Evolutionary conservation across 23 tunicate genomes (phyloP), one percentile per base, ranked within the genome.

Genomic region (Clavelina lepadiformis): DNA sequence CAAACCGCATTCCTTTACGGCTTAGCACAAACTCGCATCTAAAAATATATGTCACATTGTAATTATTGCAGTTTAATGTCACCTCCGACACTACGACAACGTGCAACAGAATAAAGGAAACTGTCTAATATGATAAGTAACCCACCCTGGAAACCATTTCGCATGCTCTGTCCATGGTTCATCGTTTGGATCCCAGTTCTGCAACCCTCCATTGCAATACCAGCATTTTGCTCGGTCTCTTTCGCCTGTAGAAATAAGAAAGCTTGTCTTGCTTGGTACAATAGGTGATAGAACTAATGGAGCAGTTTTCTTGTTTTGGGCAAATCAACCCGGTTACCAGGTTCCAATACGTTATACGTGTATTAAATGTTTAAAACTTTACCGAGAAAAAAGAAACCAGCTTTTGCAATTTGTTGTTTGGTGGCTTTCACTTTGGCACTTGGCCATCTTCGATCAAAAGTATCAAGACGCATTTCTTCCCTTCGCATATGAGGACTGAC

Each of bases 141-240:
- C 72, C 62, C 46, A 76, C 82, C 82, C 62, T 36, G 82, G 82
- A 76, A 76, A 76, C 73, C 73, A 76, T 35, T 76, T 76, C 20
- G 82, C 82, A 27, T 76, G 82, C 36, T 76, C 82, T 3, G 61
- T 52, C 31, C 46, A 76, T 28, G 82, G 82, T 15, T 76, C 82
- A 36, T 76, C 82, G 3, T 33, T 28, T 20, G 22, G 37, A 51
- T 53, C 64, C 82, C 82, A 76, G 25, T 65, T 76, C 36, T 76
- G 82, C 3, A 76, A 28, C 2, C 73, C 82, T 7, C 82, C 82
- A 30, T 76, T 76, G 34, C 82, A 76, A 51, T 76, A 76, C 53
- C 58, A 76, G 27, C 82, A 76, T 29, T 76, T 76, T 11, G 72
- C 73, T 15, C 67, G 55, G 38, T 76, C 82, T 38, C 73, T 51